phyloP scores from a whole-genome alignment of 2,797 vertebrate species.

The Gymnopithys bicolor region DNA sequence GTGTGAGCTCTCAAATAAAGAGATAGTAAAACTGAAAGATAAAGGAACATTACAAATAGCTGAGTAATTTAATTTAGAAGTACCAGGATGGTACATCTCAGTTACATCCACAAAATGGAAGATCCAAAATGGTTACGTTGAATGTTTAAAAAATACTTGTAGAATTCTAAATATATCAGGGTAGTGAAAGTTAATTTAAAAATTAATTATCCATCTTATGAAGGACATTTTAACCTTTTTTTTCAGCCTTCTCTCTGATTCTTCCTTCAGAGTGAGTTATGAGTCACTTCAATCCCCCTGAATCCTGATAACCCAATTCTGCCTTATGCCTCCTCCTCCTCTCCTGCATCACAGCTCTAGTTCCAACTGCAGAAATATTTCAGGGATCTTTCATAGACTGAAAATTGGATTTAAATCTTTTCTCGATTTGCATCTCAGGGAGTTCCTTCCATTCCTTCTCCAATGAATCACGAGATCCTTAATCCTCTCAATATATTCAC shows the following conservation, averaged over 20 bases:
- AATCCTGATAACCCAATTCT: conserved; percentile 53
- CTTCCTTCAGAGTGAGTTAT: conserved; percentile 33
- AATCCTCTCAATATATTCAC: conserved; percentile 10
- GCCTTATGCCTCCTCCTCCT: conserved; percentile 30
- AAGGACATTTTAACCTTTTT: conserved; percentile 39
- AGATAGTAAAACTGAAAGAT: background rate
- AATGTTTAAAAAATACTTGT: background rate
- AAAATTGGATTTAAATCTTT: conserved; percentile 31
- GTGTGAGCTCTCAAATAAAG: background rate
- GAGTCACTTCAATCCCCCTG: background rate
- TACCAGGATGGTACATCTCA: background rate
- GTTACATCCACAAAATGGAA: background rate
- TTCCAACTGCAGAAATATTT: conserved; percentile 25
- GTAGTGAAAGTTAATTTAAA: conserved; percentile 42
- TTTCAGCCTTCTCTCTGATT: conserved; percentile 5
- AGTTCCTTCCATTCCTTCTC: conserved; percentile 25
- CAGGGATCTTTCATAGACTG: background rate
- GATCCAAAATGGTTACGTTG: background rate
- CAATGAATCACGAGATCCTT: conserved; percentile 12
- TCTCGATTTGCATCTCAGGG: background rate
- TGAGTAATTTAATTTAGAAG: background rate
- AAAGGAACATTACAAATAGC: background rate
- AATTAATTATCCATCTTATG: conserved; percentile 33
- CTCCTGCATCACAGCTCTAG: conserved; percentile 2
- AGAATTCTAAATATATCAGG: conserved; percentile 24